Percentiles rank a stretch among this genome's conserved stretches.
Conservation (phyloP, 2,888 invertebrate species). For the Thecocarcelia acutangulata region DNA sequence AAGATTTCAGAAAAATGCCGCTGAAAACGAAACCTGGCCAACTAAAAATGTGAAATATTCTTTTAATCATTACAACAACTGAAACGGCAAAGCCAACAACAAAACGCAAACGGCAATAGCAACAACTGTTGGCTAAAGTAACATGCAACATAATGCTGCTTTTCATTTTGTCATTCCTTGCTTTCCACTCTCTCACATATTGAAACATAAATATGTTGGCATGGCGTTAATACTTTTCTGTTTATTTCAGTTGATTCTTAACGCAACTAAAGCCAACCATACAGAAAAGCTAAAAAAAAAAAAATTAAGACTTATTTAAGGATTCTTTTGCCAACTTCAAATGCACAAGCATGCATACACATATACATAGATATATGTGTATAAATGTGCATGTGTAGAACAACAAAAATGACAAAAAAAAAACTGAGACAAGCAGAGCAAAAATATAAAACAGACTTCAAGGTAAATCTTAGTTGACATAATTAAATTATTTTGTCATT, state of each 20-base stretch:
- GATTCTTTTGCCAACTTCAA: conserved; percentile 58
- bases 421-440: conserved; percentile 17
- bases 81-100: conserved; percentile 38
- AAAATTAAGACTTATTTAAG: conserved; percentile 70
- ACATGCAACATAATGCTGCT: conserved; percentile 66
- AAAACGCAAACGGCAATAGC: too few relatives aligned
- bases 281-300: conserved; percentile 67
- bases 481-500: conserved; percentile 79
- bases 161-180: conserved; percentile 41
- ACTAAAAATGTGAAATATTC: conserved; percentile 61
- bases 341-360: conserved; percentile 26
- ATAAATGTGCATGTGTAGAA: conserved; percentile 20
- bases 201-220: conserved; percentile 61
- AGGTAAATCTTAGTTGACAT: conserved; percentile 80
- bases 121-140: conserved; percentile 40
- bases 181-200: conserved; percentile 13
- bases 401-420: conserved; percentile 19
- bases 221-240: conserved; percentile 63
- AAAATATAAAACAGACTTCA: conserved; percentile 72
- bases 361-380: too few relatives aligned
- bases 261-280: conserved; percentile 50
- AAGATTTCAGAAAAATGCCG: conserved; percentile 9
- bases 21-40: conserved; percentile 66
- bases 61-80: conserved; percentile 63
- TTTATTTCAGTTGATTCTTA: conserved; percentile 54